Percentiles rank a stretch among this genome's conserved stretches.
Conservation (phyloP, 2,113 vertebrate genomes). For the Hypocryptadius cinnamomeus region DNA sequence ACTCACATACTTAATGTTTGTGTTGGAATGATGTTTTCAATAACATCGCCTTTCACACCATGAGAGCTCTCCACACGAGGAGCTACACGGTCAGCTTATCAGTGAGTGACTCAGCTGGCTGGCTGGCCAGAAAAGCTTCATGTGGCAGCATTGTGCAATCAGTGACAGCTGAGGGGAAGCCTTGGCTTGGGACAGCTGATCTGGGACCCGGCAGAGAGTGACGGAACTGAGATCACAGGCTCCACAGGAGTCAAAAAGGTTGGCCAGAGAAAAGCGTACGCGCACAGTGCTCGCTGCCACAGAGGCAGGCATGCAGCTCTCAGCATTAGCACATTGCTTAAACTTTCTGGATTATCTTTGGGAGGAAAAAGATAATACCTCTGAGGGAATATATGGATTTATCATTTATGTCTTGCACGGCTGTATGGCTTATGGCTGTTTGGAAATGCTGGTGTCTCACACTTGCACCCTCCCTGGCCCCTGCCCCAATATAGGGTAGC, state of each 20-base stretch:
- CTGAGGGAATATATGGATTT: background rate
- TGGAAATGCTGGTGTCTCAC: background rate
- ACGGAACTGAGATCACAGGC: background rate
- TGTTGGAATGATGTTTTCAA: background rate
- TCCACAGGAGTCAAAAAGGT: background rate
- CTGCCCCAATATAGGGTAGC: rapidly evolving
- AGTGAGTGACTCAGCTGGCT: background rate
- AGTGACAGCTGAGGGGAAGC: background rate
- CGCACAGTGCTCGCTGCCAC: rapidly evolving
- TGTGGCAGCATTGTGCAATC: background rate
- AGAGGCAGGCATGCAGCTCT: background rate
- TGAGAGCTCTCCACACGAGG: background rate
- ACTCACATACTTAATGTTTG: background rate
- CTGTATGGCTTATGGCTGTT: background rate
- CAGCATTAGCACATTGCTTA: background rate
- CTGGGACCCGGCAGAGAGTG: background rate
- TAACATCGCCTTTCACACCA: background rate
- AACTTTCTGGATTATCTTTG: background rate
- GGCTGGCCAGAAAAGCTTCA: background rate
- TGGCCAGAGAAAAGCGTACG: rapidly evolving
- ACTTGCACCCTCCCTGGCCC: background rate
- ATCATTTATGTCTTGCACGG: background rate
- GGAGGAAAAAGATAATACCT: background rate
- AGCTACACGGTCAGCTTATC: background rate
- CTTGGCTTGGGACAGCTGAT: background rate